Percentiles rank a stretch among this genome's conserved stretches.
Conservation (phyloP, 2,797 vertebrate genomes). For the Hoplostethus mediterraneus region DNA sequence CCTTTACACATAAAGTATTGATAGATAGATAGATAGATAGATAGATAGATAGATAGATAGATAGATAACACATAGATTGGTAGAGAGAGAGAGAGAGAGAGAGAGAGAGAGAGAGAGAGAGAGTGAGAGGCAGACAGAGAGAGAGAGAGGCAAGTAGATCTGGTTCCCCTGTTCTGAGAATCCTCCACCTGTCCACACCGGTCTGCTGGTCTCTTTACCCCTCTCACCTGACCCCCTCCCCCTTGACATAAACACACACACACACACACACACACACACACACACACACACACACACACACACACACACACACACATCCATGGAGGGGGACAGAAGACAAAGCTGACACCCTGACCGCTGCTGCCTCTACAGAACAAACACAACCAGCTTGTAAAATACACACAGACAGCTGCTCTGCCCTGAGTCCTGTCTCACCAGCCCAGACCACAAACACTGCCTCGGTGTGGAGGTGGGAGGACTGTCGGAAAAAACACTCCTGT, state of each 20-base stretch:
- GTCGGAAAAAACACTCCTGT: conserved; percentile 22
- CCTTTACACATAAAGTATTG: no score
- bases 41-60: neutral
- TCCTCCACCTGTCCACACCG: conserved; percentile 80
- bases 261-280: conserved; percentile 45
- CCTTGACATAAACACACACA: conserved; percentile 28
- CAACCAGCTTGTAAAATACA: conserved; percentile 78
- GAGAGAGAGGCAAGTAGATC: conserved; percentile 36
- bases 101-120: neutral
- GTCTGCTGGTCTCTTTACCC: conserved; percentile 50
- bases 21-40: neutral
- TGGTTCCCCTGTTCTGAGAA: conserved; percentile 71
- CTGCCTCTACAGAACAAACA: conserved; percentile 77
- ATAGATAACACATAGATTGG: conserved; percentile 15
- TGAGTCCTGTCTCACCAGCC: conserved; percentile 67
- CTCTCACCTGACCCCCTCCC: conserved; percentile 55
- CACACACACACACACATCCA: conserved; percentile 42
- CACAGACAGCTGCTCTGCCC: conserved; percentile 79
- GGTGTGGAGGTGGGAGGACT: conserved; percentile 26
- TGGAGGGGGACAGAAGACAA: conserved; percentile 72
- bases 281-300: conserved; percentile 29
- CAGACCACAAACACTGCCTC: conserved; percentile 50
- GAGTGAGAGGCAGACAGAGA: neutral
- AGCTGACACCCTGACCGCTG: conserved; percentile 77
- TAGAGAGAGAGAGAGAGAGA: neutral